Conservation (phyloP, 92 coral and sea anemone genomes). For the Chrysogorgia sp. region DNA sequence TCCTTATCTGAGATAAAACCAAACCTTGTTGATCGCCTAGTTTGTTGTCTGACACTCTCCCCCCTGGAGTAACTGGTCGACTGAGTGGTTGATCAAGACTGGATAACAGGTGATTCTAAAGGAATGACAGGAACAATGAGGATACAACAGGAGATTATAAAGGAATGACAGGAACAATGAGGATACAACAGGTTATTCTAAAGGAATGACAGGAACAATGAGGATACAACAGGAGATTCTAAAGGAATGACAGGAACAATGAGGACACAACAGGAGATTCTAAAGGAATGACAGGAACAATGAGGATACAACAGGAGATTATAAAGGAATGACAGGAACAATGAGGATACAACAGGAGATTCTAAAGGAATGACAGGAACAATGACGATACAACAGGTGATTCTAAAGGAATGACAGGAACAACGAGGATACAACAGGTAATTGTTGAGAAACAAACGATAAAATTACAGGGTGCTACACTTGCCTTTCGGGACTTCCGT, state of each 20-base stretch:
- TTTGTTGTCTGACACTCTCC: slow-evolving; percentile 60
- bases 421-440: neutral
- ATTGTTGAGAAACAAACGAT: neutral
- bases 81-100: slow-evolving; percentile 91
- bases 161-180: neutral
- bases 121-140: neutral
- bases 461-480: neutral
- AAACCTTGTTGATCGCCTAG: slow-evolving; percentile 51
- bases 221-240: neutral
- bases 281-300: neutral
- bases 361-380: neutral
- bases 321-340: neutral
- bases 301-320: neutral
- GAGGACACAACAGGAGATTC: neutral
- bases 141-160: neutral
- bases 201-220: neutral
- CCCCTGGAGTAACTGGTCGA: slow-evolving; percentile 92
- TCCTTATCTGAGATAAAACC: no score
- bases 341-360: slow-evolving; percentile 7
- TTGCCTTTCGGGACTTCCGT: slow-evolving; percentile 23
- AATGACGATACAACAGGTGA: slow-evolving; percentile 1
- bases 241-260: neutral
- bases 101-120: slow-evolving; percentile 55
- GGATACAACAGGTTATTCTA: neutral
- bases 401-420: neutral